Base-by-base conservation (phyloP, 2,797 vertebrate species). In the Distichodus sexfasciatus region DNA sequence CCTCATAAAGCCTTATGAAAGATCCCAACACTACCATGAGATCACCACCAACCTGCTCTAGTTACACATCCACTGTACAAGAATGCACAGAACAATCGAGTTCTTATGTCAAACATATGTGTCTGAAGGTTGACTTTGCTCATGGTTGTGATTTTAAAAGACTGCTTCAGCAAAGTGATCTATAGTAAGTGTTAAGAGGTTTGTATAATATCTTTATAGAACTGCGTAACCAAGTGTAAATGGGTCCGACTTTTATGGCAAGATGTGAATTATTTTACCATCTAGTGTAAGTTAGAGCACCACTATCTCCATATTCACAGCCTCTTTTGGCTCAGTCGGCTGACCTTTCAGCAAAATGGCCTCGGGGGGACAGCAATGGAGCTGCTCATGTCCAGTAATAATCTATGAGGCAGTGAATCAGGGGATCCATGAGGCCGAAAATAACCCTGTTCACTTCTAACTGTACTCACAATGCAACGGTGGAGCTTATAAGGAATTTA, bases 331-430 rank as follows among this genome's bases (percentile, higher is more conserved):
- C 41, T 36, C 14, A 5, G 35, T 55, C 76, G 60, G 41, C 6
- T 58, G 17, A 41, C 59, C 73, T 74, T 76, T 51, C 9, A 70
- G 3, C 1, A 29, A n/a, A 44, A 36, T 10, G 2, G 66, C 84
- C 86, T 84, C 82, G 69, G 84, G 86, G 77, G 71, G 84, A 83
- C 1, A 76, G 51, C 50, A 17, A 47, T 65, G 40, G 46, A 54
- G 48, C 15, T 19, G 21, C 21, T 29, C 29, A 15, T 8, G 58
- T 71, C 46, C 68, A 71, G 31, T 66, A 59, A 74, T 59, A 71
- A 36, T 41, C 7, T 17, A 58, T 74, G 58, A 67, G 26, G 54
- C 24, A 48, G 43, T 66, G 31, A 62, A 28, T 14, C 41, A 47
- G 65, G 48, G 53, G 59, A 61, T 57, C 57, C 2, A 35, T 9